A percentile compares a stretch with the other conserved stretches of the same genome.
Conservation (phyloP, 2,113 vertebrate genomes). For the Numida meleagris region DNA sequence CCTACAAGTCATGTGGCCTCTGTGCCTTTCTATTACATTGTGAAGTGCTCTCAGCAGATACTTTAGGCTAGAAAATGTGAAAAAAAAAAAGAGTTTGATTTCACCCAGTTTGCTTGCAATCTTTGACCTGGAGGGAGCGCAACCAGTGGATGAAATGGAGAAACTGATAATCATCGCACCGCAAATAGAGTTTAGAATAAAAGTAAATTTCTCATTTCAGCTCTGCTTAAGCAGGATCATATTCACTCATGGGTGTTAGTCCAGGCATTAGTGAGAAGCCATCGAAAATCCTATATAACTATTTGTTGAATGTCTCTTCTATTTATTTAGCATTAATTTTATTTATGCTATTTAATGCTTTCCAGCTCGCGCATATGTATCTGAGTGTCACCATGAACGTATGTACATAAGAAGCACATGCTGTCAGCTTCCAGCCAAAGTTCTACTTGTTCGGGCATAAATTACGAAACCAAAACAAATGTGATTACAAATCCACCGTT, state of each 20-base stretch:
- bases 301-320: neutral
- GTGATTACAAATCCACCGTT: neutral
- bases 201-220: slow-evolving; percentile 3
- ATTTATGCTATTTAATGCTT: slow-evolving; percentile 6
- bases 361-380: neutral
- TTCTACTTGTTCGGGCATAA: neutral
- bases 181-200: neutral
- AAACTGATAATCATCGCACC: neutral
- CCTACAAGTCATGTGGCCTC: neutral
- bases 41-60: neutral
- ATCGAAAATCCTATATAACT: neutral
- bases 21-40: neutral
- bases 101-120: neutral
- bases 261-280: neutral
- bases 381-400: neutral
- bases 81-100: neutral
- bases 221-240: neutral
- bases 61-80: neutral
- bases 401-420: neutral
- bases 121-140: neutral
- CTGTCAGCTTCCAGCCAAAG: neutral
- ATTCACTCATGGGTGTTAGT: neutral
- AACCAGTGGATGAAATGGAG: neutral
- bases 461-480: neutral
- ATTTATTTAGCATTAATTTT: neutral